Base-by-base conservation (phyloP, 2,113 vertebrate genomes). In the Aplodontia rufa region DNA sequence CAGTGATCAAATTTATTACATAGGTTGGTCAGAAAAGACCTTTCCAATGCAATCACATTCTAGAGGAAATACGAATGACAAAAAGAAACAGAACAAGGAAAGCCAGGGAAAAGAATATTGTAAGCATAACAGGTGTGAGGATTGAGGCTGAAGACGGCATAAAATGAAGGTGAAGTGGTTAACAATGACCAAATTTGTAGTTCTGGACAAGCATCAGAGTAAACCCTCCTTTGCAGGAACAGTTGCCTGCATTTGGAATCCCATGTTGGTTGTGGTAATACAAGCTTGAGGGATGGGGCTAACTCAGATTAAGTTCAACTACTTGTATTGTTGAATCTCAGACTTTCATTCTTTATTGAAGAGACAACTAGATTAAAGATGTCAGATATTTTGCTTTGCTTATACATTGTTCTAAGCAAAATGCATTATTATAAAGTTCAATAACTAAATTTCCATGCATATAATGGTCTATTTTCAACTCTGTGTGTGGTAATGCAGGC, bases 201-300 rank as follows among this genome's bases (percentile, higher is more conserved):
- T 75, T 55, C 8, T 35, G 32, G 17, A 40, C 22, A 30, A 3
- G 12, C 35, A 19, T 76, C 28, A 84, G 81, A 16, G 26, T 32
- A n/a, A 40, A 9, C n/a, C 30, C 45, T 45, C 17, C 22, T 84
- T 49, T 47, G 11, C 22, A 40, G 16, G 5, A 60, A 49, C 11
- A 66, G 26, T 64, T 79, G 42, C 11, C 42, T 75, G 7, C 32
- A 26, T 32, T 12, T 26, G 16, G 24, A 9, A 1, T 5, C 16
- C 17, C 30, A 64, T 40, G 9, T 3, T 42, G 53, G 26, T 32
- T 68, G 1, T 19, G 12, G 47, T 32, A 35, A 28, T n/a, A 40
- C 12, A 30, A 4, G 9, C 12, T 28, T 0, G 20, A 47, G 7
- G 20, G 28, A 68, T n/a, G 3, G 5, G 20, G 24, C 3, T 8